Base-by-base conservation (phyloP, 2,797 vertebrate species). In the Corythornis leucogaster region DNA sequence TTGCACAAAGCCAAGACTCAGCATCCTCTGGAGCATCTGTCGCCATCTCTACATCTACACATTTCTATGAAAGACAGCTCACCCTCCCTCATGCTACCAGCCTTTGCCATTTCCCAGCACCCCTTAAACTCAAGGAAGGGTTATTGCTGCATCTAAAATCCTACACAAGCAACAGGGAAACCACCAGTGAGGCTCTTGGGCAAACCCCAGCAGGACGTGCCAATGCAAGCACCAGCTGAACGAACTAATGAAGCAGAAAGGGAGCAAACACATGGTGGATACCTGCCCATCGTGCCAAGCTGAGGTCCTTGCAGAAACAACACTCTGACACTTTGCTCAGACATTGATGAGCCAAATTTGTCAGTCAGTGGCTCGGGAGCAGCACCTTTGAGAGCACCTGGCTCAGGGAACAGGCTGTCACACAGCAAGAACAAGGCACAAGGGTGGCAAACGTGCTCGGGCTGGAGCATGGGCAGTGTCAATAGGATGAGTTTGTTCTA, bases 341-440 rank as follows among this genome's bases (percentile, higher is more conserved):
- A 26, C 19, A 4, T 5, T 2, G 7, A 24, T 15, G 53, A 75
- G 58, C 58, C 38, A 20, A 43, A 48, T 12, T 21, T 3, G 0
- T 35, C 0, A 0, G 18, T 51, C n/a, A 6, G 22, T 5, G 9
- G 14, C 26, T 80, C 1, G 0, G 69, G 46, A 61, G 18, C 21
- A 26, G 69, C 78, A 48, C 31, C 66, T 51, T 22, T 2, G 12
- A 66, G 62, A 77, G 53, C 48, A 89, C 35, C 53, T 12, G 42
- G 22, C 85, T 45, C 5, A 0, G 50, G 63, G 68, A 63, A 26
- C 0, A 2, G 38, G 35, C 28, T 73, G n/a, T 35, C 3, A 0
- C 55, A 7, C 7, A 0, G 14, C 0, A 0, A 24, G 35, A 85
- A 74, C 17, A 3, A 30, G 38, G 79, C 48, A 33, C 12, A 5